Evolutionary conservation across 2,113 vertebrate species (phyloP).

Genomic region (Eulemur rufifrons): DNA sequence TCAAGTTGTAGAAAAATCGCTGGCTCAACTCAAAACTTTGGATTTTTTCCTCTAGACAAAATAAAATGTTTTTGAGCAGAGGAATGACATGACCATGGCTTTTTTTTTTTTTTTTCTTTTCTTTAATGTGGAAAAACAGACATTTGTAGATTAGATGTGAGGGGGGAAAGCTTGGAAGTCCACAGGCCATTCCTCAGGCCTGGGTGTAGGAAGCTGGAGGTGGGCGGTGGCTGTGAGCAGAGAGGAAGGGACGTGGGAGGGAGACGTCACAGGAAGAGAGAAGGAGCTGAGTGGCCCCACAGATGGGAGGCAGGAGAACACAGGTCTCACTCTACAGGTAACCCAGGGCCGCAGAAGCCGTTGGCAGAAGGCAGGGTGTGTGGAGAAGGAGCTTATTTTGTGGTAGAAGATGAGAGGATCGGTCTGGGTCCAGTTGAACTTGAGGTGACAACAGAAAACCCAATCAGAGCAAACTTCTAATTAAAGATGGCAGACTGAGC

Average conservation of each 20-base stretch:
- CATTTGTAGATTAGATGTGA: not conserved
- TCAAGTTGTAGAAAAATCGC: not conserved
- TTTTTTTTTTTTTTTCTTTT: not conserved
- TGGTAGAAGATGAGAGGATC: not conserved
- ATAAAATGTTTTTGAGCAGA: not conserved
- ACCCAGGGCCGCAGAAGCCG: not conserved
- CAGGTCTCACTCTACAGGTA: not conserved
- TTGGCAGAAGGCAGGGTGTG: not conserved
- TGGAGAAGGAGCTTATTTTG: not conserved
- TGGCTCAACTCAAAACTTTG: not conserved
- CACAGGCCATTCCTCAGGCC: not conserved
- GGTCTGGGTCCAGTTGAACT: not conserved
- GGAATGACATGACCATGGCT: not conserved
- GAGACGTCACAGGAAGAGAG: accelerated
- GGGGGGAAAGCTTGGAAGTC: not conserved
- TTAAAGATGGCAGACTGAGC: not conserved
- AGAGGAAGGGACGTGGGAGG: not conserved
- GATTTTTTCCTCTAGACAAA: not conserved
- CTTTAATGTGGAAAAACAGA: not conserved
- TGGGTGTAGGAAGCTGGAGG: not conserved
- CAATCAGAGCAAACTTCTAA: not conserved
- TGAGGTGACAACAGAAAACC: not conserved
- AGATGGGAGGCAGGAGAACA: not conserved
- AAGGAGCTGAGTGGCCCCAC: not conserved
- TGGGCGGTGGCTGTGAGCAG: not conserved